Percentiles rank a stretch among this genome's conserved stretches.
phyloP scores from a whole-genome alignment of 1,140 invertebrate genomes.

The Drosophila ogumai region DNA sequence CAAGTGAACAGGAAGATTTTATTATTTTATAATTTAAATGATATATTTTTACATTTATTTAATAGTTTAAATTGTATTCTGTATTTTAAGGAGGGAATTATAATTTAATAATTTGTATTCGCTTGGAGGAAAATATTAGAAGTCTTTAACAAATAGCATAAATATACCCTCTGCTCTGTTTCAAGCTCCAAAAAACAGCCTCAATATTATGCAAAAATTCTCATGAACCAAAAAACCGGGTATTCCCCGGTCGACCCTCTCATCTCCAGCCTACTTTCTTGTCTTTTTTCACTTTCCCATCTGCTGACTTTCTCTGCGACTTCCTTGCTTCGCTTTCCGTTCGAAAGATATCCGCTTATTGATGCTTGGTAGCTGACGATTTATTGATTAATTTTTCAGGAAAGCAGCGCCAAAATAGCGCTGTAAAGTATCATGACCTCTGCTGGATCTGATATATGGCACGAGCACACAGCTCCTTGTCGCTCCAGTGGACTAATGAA shows the following conservation, averaged over 20 bases:
- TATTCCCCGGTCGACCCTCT: background rate
- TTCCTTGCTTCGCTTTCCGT: constrained; percentile 26
- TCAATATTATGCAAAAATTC: background rate
- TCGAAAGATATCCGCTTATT: constrained; percentile 60
- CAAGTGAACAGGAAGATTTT: background rate
- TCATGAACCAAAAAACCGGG: background rate
- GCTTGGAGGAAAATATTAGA: background rate
- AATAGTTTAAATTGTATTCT: background rate
- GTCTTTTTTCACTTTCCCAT: constrained; percentile 59
- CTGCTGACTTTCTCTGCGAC: constrained; percentile 30
- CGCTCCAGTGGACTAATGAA: constrained; percentile 70
- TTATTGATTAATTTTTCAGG: constrained; percentile 66
- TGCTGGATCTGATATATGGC: constrained; percentile 31
- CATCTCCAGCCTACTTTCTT: constrained; percentile 35
- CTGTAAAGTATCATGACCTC: constrained; percentile 15
- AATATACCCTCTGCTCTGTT: background rate
- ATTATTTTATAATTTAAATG: too few species aligned
- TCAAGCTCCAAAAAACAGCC: background rate
- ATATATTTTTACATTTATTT: background rate
- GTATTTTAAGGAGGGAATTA: background rate
- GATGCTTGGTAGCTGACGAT: constrained; percentile 70
- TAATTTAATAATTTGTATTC: too few species aligned
- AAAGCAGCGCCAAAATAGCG: constrained; percentile 3
- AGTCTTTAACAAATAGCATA: background rate
- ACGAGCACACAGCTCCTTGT: constrained; percentile 43